Percentiles rank a stretch among this genome's conserved stretches.
Conservation (phyloP, 2,888 invertebrate genomes). For the Eretmocerus hayati region DNA sequence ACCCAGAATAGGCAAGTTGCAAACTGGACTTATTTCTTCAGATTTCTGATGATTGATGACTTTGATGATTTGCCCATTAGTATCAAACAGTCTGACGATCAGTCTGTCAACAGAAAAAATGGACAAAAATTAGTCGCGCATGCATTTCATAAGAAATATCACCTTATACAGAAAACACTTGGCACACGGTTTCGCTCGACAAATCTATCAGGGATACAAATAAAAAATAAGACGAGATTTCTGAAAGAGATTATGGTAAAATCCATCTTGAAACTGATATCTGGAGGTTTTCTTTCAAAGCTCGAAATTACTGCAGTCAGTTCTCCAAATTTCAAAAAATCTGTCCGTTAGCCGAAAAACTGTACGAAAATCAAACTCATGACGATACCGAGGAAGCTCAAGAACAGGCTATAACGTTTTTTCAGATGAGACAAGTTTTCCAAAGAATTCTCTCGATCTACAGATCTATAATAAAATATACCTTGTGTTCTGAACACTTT, state of each 20-base stretch:
- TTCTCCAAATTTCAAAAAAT: too few species aligned
- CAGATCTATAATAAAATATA: constrained; percentile 36
- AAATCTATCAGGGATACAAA: too few species aligned
- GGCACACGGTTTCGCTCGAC: neutral
- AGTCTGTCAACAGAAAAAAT: constrained; percentile 54
- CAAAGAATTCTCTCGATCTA: too few species aligned
- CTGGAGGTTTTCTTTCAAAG: too few species aligned
- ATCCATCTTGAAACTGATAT: neutral
- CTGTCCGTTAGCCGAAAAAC: too few species aligned
- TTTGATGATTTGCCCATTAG: constrained; percentile 30
- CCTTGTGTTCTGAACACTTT: constrained; percentile 47
- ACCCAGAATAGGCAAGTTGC: constrained; percentile 58
- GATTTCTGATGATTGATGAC: constrained; percentile 40
- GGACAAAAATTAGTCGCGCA: too few species aligned
- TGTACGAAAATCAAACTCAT: too few species aligned
- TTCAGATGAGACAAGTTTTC: too few species aligned
- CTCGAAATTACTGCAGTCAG: too few species aligned
- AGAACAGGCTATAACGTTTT: too few species aligned
- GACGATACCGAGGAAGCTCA: too few species aligned
- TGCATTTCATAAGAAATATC: too few species aligned
- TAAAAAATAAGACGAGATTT: neutral
- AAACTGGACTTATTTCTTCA: constrained; percentile 50
- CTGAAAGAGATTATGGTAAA: neutral
- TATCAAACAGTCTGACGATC: constrained; percentile 59
- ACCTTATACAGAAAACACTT: neutral